phyloP scores from a whole-genome alignment of 2,113 vertebrate genomes.

The Lophotis ruficrista region DNA sequence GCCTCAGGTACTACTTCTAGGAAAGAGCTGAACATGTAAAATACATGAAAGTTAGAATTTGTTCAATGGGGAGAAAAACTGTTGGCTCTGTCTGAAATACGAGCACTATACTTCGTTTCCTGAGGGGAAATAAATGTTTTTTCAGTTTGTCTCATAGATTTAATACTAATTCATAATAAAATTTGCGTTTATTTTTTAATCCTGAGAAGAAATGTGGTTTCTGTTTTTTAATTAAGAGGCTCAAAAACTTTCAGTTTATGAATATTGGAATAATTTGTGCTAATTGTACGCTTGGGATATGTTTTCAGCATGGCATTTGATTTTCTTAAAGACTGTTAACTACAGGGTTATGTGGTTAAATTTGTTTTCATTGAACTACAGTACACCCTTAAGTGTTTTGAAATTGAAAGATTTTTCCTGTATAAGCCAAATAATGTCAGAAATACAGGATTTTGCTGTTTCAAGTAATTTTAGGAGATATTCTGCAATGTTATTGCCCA shows the following conservation, averaged over 20 bases:
- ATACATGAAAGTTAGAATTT: background rate
- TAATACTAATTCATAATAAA: background rate
- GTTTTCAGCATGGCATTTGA: background rate
- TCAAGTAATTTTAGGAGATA: background rate
- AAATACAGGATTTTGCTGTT: background rate
- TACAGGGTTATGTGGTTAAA: background rate
- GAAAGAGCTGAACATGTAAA: background rate
- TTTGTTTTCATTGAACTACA: background rate
- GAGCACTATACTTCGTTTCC: background rate
- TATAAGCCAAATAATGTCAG: background rate
- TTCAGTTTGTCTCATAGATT: background rate
- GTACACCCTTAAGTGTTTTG: background rate
- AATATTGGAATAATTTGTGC: background rate
- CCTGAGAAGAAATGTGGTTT: background rate
- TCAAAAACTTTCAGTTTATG: background rate
- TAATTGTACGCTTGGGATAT: background rate
- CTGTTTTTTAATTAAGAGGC: background rate
- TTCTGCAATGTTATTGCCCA: background rate
- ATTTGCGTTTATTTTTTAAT: background rate
- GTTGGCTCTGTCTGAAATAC: background rate
- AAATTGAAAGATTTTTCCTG: background rate
- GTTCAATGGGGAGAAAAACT: background rate
- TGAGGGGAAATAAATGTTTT: background rate
- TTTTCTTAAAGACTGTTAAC: background rate
- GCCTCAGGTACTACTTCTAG: constrained; percentile 80